These are phyloP conservation scores for Eudyptes chrysolophus DNA, from an alignment of 2,113 vertebrate species.

Conservation along the genomic window DNA sequence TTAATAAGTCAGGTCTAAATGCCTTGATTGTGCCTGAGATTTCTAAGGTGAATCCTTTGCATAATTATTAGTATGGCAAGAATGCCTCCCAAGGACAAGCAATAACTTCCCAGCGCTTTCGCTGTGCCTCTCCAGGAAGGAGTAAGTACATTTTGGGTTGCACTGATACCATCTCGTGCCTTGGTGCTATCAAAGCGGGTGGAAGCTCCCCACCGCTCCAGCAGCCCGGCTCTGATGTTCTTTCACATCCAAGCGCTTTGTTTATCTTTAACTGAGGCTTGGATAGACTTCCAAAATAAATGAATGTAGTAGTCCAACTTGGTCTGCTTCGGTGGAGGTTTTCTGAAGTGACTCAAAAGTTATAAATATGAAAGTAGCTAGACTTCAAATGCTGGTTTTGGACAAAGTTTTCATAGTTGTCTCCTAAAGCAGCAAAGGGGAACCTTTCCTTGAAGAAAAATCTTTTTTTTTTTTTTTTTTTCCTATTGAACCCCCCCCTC, in stretches of 20 bases:
- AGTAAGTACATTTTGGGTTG: neutral
- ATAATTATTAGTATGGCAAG: neutral
- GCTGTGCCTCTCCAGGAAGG: neutral
- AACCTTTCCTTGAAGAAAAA: neutral
- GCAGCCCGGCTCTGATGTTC: slow-evolving; percentile 10
- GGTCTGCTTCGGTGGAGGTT: neutral
- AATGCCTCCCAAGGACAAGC: neutral
- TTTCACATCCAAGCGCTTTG: neutral
- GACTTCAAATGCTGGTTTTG: neutral
- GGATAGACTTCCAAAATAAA: slow-evolving; percentile 55
- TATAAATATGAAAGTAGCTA: slow-evolving; percentile 11
- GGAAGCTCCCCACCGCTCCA: slow-evolving; percentile 3
- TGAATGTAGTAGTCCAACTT: neutral
- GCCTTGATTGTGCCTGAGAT: neutral
- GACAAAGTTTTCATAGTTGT: neutral
- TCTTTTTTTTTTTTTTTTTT: neutral
- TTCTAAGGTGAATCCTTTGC: neutral
- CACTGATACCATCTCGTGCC: slow-evolving; percentile 1
- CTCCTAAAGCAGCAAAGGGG: neutral
- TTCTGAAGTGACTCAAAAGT: neutral
- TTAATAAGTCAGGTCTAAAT: neutral
- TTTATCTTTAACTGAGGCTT: slow-evolving; percentile 39
- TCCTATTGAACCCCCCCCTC: neutral
- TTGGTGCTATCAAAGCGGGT: neutral
- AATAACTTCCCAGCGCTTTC: neutral